Evolutionary conservation across 2,797 vertebrate genomes (phyloP), one percentile per base, ranked within the genome.

Genomic region (Kryptolebias ocellatus): DNA sequence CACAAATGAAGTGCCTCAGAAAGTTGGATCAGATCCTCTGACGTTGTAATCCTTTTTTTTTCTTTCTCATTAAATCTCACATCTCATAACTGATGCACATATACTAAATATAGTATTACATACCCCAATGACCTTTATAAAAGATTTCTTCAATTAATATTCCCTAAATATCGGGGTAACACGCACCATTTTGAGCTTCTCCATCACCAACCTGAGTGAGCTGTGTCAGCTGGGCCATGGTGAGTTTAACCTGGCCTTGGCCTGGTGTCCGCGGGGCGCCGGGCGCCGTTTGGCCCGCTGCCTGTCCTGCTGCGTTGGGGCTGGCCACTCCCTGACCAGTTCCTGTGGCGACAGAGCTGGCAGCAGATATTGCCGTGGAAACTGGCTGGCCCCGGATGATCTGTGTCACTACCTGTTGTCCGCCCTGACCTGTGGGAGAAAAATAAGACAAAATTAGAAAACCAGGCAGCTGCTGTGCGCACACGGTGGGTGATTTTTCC

Each of bases 171-270:
- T 24, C 11, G 15, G 4, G n/a, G 4, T 37, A 24, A 29, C 14
- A 37, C 44, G 15, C 20, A 34, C 34, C 18, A 39, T 18, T 6
- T 5, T 9, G 15, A 17, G 17, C 17, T 24, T 92, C 85, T 95
- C 91, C 80, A 92, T 93, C 68, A 77, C 87, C 61, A 90, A 91
- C 97, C 89, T 99, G 96, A 2, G 96, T 96, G 46, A 98, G 94
- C 77, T 98, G 97, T 0, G 96, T 95, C 64, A 99, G 95, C 53
- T 99, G 97, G 14, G 97, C 95, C 94, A 98, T 93, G 29, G 95
- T 97, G n/a, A 99, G 95, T 79, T 97, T 98, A 74, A 98, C 96
- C 69, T 97, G 97, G 64, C 96, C 95, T 82, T 98, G 97, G 20
- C 95, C 95, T 76, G 96, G 97, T 0, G 93, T 87, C 6, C 95